A percentile compares a stretch with the other conserved stretches of the same genome.
Conservation (phyloP, 1,140 invertebrate species). For the Nephila pilipes region DNA sequence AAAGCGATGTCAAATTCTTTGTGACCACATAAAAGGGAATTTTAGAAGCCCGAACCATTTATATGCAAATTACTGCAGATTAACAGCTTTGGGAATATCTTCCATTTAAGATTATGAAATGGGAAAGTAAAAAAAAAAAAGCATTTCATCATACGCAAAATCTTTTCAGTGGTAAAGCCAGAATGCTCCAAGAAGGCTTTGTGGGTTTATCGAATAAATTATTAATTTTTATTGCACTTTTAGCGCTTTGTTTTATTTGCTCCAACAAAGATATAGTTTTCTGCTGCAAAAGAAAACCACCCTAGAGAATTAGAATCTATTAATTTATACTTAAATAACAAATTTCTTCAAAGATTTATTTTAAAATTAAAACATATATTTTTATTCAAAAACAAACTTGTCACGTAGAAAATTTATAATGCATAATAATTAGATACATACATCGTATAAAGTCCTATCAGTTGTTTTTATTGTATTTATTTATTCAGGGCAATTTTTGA, state of each 20-base stretch:
- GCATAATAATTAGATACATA: no score
- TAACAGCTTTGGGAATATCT: slow-evolving; percentile 63
- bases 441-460: no score
- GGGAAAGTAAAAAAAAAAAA: not conserved
- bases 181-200: not conserved
- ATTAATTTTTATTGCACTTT: slow-evolving; percentile 41
- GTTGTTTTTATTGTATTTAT: no score
- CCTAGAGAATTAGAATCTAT: not conserved
- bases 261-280: not conserved
- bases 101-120: slow-evolving; percentile 29
- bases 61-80: slow-evolving; percentile 70
- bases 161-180: not conserved
- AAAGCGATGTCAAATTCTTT: slow-evolving; percentile 65
- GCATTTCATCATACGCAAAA: not conserved
- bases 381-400: no score
- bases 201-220: slow-evolving; percentile 49
- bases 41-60: slow-evolving; percentile 42
- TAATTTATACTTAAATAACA: not conserved
- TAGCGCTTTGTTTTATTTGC: not conserved
- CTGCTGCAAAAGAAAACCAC: not conserved
- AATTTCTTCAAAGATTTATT: not conserved
- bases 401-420: no score
- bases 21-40: slow-evolving; percentile 38
- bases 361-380: not conserved
- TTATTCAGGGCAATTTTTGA: no score